These are phyloP conservation scores for Ganaspis sp. DNA, from an alignment of 1,140 invertebrate genomes.

Conservation along the genomic window DNA sequence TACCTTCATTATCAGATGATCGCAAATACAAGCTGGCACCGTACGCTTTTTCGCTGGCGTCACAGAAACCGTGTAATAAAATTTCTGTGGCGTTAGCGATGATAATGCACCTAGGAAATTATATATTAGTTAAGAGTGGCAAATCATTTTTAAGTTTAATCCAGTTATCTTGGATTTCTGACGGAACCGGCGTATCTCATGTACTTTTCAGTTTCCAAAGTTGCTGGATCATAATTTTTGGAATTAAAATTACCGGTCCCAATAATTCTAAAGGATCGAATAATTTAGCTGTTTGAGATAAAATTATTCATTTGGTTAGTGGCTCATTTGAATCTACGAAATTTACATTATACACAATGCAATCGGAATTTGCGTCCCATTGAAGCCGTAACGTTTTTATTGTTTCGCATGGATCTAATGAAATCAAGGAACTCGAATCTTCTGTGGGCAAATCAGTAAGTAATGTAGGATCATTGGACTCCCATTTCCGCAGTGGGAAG, in stretches of 20 bases:
- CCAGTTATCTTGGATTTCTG: conserved; percentile 9
- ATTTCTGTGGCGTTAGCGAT: no score
- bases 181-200: conserved; percentile 31
- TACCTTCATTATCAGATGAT: no score
- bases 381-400: conserved; percentile 13
- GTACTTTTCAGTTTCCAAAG: conserved; percentile 16
- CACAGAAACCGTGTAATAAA: no score
- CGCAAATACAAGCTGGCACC: no score
- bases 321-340: background rate
- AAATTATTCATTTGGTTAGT: conserved; percentile 39
- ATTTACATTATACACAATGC: no score
- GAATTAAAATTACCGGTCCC: background rate
- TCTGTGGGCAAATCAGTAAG: no score
- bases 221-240: background rate
- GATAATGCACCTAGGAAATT: no score
- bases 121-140: no score
- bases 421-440: no score
- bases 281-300: conserved; percentile 38
- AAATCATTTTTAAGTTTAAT: no score
- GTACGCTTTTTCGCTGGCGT: no score
- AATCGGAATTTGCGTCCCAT: conserved; percentile 8
- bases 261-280: conserved; percentile 40
- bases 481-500: background rate
- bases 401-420: background rate
- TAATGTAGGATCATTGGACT: no score